A percentile compares a stretch with the other conserved stretches of the same genome.
phyloP scores from a whole-genome alignment of 2,797 vertebrate genomes.

The Bradypodion pumilum region DNA sequence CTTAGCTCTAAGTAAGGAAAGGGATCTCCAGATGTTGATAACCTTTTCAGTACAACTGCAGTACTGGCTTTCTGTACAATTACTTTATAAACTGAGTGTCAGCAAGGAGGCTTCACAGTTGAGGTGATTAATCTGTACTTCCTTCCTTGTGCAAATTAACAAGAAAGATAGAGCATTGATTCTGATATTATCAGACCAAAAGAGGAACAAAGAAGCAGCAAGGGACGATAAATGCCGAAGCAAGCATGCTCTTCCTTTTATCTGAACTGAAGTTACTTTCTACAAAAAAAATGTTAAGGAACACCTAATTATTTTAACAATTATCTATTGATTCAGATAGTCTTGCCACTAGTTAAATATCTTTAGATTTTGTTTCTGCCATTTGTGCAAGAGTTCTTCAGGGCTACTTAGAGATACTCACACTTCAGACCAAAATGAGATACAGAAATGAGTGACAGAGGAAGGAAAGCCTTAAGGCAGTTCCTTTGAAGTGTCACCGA shows the following conservation, averaged over 20 bases:
- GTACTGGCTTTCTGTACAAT: not conserved
- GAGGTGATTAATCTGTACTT: conserved; percentile 52
- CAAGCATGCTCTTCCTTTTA: not conserved
- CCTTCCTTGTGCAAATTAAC: conserved; percentile 46
- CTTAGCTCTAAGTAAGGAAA: too few relatives aligned
- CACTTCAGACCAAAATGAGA: not conserved
- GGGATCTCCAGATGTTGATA: not conserved
- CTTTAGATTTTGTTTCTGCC: not conserved
- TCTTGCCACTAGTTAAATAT: not conserved
- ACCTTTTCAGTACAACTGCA: not conserved
- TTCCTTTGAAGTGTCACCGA: too few relatives aligned
- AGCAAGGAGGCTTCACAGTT: conserved; percentile 27
- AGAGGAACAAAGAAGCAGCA: conserved; percentile 30
- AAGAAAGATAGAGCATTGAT: not conserved
- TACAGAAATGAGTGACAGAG: too few relatives aligned
- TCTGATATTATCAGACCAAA: conserved; percentile 28
- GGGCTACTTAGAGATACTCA: not conserved
- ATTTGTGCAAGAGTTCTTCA: not conserved
- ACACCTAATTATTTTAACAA: not conserved
- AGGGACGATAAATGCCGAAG: not conserved
- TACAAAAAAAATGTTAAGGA: not conserved
- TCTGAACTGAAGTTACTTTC: not conserved
- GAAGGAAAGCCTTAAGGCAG: too few relatives aligned
- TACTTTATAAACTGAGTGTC: conserved; percentile 16
- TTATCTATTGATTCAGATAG: not conserved